Evolutionary conservation across 2,888 invertebrate genomes (phyloP).

Genomic region (Mythimna impura): DNA sequence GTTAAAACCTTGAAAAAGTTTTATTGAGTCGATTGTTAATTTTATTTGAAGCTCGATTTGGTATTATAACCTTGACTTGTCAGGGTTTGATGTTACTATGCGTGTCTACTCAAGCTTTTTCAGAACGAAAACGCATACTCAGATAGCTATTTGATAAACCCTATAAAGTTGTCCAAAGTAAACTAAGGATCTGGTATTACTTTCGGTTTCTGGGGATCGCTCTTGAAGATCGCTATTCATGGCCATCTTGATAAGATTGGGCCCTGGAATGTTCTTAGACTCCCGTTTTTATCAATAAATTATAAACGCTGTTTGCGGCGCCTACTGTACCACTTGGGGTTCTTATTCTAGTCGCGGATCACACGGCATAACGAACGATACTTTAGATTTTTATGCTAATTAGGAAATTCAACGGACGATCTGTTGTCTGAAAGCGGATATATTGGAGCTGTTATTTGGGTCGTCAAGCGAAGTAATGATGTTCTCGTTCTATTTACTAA

Average conservation of each 20-base stretch:
- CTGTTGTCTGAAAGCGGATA: conserved; percentile 59
- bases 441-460: conserved; percentile 43
- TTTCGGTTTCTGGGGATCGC: neutral
- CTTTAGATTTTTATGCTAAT: conserved; percentile 57
- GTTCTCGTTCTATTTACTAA: conserved; percentile 58
- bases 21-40: conserved; percentile 1
- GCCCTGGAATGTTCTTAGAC: neutral
- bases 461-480: conserved; percentile 47
- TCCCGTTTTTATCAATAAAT: neutral
- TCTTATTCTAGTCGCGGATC: conserved; percentile 41
- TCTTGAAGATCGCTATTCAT: neutral
- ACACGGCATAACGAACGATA: conserved; percentile 44
- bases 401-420: conserved; percentile 58
- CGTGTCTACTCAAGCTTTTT: conserved; percentile 10
- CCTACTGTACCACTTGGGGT: conserved; percentile 18
- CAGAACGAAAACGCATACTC: neutral
- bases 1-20: conserved; percentile 33
- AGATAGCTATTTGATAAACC: neutral
- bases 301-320: neutral
- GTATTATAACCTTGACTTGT: conserved; percentile 16
- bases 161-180: neutral
- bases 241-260: neutral
- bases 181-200: neutral
- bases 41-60: conserved; percentile 6
- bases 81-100: neutral